Evolutionary conservation across 2,113 vertebrate genomes (phyloP), one percentile per base, ranked within the genome.

Genomic region (Neodontobutis hainanensis): DNA sequence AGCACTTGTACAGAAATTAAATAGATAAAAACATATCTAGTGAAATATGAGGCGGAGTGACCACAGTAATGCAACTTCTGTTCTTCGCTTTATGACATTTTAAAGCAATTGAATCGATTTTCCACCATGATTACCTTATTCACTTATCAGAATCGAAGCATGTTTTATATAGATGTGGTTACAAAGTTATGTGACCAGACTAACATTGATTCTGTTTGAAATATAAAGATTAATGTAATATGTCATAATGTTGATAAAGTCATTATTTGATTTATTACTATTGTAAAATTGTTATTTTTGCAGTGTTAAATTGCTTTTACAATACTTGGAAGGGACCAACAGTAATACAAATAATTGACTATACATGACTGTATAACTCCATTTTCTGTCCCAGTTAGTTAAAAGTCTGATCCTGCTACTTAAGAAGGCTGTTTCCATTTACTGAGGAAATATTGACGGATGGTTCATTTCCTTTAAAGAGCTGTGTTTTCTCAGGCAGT

Each of bases 1-100:
- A 91, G 89, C 91, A 91, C 88, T 93, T 89, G 88, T 91, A 91
- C 53, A 58, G 69, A 78, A 84, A 69, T 85, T 85, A 84, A 90
- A 71, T 50, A 53, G 61, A 74, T 60, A n/a, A 75, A 76, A 73
- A 70, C 36, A 56, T 27, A 77, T 16, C 45, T n/a, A 64, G 63
- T 60, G 53, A 69, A 74, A 78, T 49, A 73, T 40, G 62, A 70
- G 51, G 61, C 46, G 36, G 48, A 44, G 42, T 71, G 75, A 64
- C 64, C 70, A 63, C 35, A 65, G 49, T 44, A 60, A 70, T 60
- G 45, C 47, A 57, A 16, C 69, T 12, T 53, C 48, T 62, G 8
- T 51, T 65, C 42, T 66, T 38, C 53, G 61, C 81, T 77, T 68
- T 78, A 74, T 83, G 68, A 48, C 51, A 72, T 85, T 81, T 66